phyloP scores from a whole-genome alignment of 2,888 invertebrate genomes.

The Hetaerina titia region DNA sequence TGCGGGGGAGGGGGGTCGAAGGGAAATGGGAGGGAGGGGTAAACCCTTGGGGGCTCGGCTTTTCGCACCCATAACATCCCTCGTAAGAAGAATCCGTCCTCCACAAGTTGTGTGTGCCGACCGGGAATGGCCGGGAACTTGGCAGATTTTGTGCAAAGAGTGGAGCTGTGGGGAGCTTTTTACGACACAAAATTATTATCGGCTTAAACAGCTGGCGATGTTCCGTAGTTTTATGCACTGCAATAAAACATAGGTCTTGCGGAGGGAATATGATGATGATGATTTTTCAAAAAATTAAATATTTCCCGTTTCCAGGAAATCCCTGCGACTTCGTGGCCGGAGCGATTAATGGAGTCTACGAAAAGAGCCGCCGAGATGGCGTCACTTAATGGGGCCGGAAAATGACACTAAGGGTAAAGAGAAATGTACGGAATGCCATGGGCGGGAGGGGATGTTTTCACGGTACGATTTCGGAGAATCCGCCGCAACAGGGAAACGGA shows the following conservation, averaged over 20 bases:
- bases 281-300: neutral
- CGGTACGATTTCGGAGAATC: neutral
- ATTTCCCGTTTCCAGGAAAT: neutral
- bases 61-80: slow-evolving; percentile 38
- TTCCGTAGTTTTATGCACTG: slow-evolving; percentile 8
- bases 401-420: neutral
- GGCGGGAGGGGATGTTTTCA: neutral
- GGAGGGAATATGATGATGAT: neutral
- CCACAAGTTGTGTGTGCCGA: neutral
- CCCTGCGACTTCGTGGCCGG: neutral
- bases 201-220: neutral
- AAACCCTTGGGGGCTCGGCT: neutral
- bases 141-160: neutral
- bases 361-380: neutral
- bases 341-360: neutral
- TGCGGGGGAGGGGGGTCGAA: too few relatives aligned
- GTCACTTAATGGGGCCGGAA: neutral
- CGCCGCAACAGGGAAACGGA: neutral
- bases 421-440: neutral
- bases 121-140: neutral
- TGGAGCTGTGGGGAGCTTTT: neutral
- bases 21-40: neutral
- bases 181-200: slow-evolving; percentile 1
- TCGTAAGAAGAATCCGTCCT: slow-evolving; percentile 36
- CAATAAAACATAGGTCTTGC: neutral